phyloP scores from a whole-genome alignment of 2,888 invertebrate species.

The Drosophila colorata region DNA sequence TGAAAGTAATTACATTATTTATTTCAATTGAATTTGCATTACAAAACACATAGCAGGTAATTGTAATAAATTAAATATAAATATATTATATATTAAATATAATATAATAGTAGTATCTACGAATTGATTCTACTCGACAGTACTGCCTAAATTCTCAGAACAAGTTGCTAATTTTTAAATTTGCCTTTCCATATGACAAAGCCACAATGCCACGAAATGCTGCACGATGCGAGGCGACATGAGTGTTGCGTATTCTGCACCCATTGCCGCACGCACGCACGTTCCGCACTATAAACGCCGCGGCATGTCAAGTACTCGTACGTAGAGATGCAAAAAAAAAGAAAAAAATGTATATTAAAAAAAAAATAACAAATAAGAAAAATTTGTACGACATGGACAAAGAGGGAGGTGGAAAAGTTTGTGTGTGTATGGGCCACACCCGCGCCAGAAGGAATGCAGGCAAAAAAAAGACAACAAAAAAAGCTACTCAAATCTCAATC shows the following conservation, averaged over 20 bases:
- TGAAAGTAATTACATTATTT: no score
- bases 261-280: conserved; percentile 40
- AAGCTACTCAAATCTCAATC: conserved; percentile 64
- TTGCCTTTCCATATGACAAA: conserved; percentile 10
- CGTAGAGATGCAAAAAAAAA: conserved; percentile 28
- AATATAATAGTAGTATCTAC: no score
- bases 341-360: not conserved
- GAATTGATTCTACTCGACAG: no score
- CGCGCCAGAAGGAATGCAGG: conserved; percentile 37
- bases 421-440: conserved; percentile 14
- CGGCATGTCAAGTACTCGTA: conserved; percentile 65
- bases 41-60: no score
- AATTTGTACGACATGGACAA: not conserved
- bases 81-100: no score
- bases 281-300: conserved; percentile 75
- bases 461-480: conserved; percentile 6
- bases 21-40: no score
- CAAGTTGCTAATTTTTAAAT: not conserved
- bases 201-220: conserved; percentile 20
- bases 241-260: conserved; percentile 24
- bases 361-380: not conserved
- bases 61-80: no score
- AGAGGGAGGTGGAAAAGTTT: not conserved
- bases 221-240: conserved; percentile 2
- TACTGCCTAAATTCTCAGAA: not conserved